Conservation (phyloP, 2,888 invertebrate species). For the Heliothis peltigera region DNA sequence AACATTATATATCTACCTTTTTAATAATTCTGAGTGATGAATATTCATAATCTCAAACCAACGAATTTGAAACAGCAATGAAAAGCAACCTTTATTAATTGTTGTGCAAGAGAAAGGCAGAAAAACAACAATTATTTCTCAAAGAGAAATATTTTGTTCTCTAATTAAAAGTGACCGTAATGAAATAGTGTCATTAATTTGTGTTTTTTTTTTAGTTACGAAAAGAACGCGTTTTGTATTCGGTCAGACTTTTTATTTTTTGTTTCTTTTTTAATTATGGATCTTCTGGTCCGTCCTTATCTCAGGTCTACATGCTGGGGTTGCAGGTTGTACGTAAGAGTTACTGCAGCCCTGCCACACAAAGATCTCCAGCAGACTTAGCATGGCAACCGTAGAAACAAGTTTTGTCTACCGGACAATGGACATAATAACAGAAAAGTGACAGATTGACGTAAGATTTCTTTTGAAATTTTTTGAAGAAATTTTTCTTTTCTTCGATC, state of each 20-base stretch:
- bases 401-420: too few species aligned
- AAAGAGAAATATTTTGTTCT: slow-evolving; percentile 56
- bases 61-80: slow-evolving; percentile 26
- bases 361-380: too few species aligned
- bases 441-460: too few species aligned
- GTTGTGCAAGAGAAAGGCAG: slow-evolving; percentile 36
- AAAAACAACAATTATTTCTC: slow-evolving; percentile 46
- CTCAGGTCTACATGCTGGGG: too few species aligned
- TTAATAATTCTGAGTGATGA: neutral
- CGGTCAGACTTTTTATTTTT: slow-evolving; percentile 45
- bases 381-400: too few species aligned
- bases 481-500: too few species aligned
- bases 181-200: slow-evolving; percentile 68
- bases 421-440: too few species aligned
- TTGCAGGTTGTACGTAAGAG: too few species aligned
- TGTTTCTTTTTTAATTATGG: slow-evolving; percentile 46
- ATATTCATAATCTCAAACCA: slow-evolving; percentile 24
- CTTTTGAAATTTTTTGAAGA: too few species aligned
- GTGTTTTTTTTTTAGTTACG: slow-evolving; percentile 59
- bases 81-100: slow-evolving; percentile 34
- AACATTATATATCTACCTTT: too few species aligned
- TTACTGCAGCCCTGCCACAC: too few species aligned
- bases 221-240: slow-evolving; percentile 43
- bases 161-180: slow-evolving; percentile 66
- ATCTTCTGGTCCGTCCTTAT: slow-evolving; percentile 8